Conservation (phyloP, 2,888 invertebrate species). For the Tethea ocularis region DNA sequence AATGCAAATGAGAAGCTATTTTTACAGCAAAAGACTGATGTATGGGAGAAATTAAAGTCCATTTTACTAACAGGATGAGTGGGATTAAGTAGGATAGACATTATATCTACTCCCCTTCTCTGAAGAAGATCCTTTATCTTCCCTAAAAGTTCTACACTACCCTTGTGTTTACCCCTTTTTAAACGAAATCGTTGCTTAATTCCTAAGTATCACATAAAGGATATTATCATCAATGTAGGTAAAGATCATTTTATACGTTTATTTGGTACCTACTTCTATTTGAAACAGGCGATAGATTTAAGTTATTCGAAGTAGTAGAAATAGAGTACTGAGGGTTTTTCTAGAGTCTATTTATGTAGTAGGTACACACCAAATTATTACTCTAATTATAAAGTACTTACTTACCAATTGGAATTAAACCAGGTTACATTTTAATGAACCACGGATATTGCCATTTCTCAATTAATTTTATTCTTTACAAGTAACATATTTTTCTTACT, state of each 20-base stretch:
- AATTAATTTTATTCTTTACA: too few relatives aligned
- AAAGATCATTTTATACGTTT: slow-evolving; percentile 30
- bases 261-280: slow-evolving; percentile 28
- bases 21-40: background rate
- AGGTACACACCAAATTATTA: too few relatives aligned
- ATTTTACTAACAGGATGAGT: background rate
- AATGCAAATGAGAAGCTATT: slow-evolving; percentile 44
- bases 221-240: slow-evolving; percentile 41
- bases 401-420: too few relatives aligned
- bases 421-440: too few relatives aligned
- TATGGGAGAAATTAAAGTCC: slow-evolving; percentile 10
- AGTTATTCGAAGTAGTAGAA: background rate
- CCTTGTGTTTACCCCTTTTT: slow-evolving; percentile 31
- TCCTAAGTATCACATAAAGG: slow-evolving; percentile 36
- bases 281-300: slow-evolving; percentile 19
- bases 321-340: background rate
- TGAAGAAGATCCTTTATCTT: slow-evolving; percentile 42
- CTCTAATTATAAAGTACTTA: too few relatives aligned
- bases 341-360: too few relatives aligned
- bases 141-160: slow-evolving; percentile 35
- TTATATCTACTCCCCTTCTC: slow-evolving; percentile 17
- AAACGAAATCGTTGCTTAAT: slow-evolving; percentile 38
- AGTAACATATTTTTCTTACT: too few relatives aligned
- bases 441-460: too few relatives aligned
- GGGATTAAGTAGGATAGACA: background rate